A percentile compares a stretch with the other conserved stretches of the same genome.
These are phyloP conservation scores for Pseudocheirus occidentalis DNA, from an alignment of 2,797 vertebrate genomes.

Conservation along the genomic window DNA sequence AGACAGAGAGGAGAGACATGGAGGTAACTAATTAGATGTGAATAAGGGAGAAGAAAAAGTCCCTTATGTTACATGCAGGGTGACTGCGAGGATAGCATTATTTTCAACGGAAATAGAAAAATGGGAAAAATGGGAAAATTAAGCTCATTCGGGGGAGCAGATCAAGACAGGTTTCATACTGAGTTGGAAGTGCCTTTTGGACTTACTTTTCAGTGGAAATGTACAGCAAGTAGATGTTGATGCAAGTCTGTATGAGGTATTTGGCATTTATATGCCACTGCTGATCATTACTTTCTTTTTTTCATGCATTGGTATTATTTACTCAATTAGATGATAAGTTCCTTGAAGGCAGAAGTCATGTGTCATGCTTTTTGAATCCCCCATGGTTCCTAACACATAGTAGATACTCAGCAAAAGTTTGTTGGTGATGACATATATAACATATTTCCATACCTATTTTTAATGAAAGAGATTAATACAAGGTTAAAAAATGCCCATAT, in stretches of 20 bases:
- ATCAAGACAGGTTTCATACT: neutral
- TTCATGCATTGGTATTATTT: neutral
- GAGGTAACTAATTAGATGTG: neutral
- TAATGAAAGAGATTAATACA: neutral
- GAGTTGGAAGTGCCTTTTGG: neutral
- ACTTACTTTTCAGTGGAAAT: neutral
- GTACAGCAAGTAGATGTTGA: neutral
- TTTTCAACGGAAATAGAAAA: neutral
- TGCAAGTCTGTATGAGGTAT: neutral
- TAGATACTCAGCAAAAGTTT: neutral
- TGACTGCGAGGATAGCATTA: neutral
- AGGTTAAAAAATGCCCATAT: constrained; percentile 10
- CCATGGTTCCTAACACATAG: neutral
- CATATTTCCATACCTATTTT: neutral
- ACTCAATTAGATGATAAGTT: neutral
- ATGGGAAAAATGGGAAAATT: neutral
- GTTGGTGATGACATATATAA: neutral
- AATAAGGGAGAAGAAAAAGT: neutral
- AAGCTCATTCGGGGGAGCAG: neutral
- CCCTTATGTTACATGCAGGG: neutral
- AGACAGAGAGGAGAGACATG: neutral
- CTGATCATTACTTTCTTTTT: neutral
- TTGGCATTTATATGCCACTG: neutral
- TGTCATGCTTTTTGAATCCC: neutral
- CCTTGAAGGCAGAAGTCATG: neutral